A percentile compares a stretch with the other conserved stretches of the same genome.
These are phyloP conservation scores for Andrena dorsata DNA, from an alignment of 2,888 invertebrate species.

Conservation along the genomic window DNA sequence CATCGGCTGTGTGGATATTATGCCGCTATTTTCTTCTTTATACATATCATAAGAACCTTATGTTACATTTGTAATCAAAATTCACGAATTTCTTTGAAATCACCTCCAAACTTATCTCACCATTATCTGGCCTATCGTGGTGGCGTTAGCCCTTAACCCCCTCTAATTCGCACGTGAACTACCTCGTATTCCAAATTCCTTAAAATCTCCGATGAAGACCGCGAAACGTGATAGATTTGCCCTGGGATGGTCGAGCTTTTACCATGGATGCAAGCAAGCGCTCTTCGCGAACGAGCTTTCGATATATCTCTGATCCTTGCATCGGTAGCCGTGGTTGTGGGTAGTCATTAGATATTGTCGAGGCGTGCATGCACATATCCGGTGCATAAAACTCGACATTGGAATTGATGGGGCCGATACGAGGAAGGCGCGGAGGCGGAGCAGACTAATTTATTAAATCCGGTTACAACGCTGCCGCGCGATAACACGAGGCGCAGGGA, in stretches of 20 bases:
- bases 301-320: slow-evolving; percentile 6
- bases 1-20: no score
- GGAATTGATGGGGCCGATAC: slow-evolving; percentile 47
- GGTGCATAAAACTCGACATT: slow-evolving; percentile 51
- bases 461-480: slow-evolving; percentile 37
- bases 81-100: no score
- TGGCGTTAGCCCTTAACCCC: no score
- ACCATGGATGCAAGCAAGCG: neutral
- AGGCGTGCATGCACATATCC: slow-evolving; percentile 51
- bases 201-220: no score
- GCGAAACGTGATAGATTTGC: neutral
- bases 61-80: no score
- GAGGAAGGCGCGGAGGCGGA: slow-evolving; percentile 33
- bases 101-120: no score
- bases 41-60: no score
- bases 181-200: no score
- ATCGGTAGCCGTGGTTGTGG: slow-evolving; percentile 13
- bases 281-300: slow-evolving; percentile 4
- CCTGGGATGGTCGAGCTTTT: neutral
- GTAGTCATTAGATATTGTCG: slow-evolving; percentile 36
- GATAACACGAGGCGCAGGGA: slow-evolving; percentile 29
- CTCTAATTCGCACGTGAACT: no score
- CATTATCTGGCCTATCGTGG: no score
- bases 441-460: slow-evolving; percentile 57
- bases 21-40: no score